These are phyloP conservation scores for Melanotaenia nigrans DNA, from an alignment of 2,797 vertebrate species.

Conservation along the genomic window DNA sequence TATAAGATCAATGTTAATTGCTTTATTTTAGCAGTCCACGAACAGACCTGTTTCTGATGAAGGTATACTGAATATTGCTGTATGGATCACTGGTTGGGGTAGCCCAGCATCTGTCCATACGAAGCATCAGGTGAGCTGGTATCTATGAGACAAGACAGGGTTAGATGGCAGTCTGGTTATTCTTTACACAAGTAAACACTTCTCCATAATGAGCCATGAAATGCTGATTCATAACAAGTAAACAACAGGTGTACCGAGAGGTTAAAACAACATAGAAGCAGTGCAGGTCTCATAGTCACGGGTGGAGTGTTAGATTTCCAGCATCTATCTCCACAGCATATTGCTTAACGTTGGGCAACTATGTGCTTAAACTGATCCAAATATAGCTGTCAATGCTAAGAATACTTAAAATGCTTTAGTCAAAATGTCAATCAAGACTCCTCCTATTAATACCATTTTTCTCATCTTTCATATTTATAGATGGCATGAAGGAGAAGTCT, in stretches of 20 bases:
- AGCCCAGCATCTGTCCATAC: slow-evolving; percentile 84
- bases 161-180: not conserved
- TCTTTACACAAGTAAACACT: slow-evolving; percentile 6
- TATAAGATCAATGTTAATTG: not conserved
- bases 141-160: slow-evolving; percentile 63
- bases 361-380: slow-evolving; percentile 24
- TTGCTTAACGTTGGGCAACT: slow-evolving; percentile 56
- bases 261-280: slow-evolving; percentile 27
- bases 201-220: slow-evolving; percentile 15
- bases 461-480: not conserved
- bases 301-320: slow-evolving; percentile 51
- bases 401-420: slow-evolving; percentile 6
- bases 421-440: not conserved
- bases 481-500: not conserved
- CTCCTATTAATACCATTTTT: not conserved
- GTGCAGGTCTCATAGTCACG: slow-evolving; percentile 39
- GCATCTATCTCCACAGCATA: slow-evolving; percentile 32
- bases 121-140: slow-evolving; percentile 80
- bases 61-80: slow-evolving; percentile 83
- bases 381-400: slow-evolving; percentile 54
- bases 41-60: slow-evolving; percentile 82
- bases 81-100: slow-evolving; percentile 83
- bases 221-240: slow-evolving; percentile 60
- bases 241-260: slow-evolving; percentile 67
- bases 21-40: not conserved